These are phyloP conservation scores for Maniola hyperantus DNA, from an alignment of 2,888 invertebrate genomes.

Conservation along the genomic window DNA sequence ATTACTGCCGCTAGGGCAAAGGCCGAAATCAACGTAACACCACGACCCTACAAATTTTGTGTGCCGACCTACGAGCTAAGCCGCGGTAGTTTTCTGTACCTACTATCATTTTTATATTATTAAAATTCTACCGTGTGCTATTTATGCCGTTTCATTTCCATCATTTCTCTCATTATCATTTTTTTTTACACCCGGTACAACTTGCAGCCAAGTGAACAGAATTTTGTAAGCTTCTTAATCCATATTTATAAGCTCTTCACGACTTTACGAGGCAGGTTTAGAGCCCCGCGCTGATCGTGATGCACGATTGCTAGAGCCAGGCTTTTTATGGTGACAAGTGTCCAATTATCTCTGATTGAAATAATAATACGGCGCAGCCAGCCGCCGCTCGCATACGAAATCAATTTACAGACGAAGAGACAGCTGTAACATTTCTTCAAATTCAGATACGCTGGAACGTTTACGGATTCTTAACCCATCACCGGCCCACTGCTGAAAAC, in stretches of 20 bases:
- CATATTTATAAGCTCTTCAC: slow-evolving; percentile 17
- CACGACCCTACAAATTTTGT: no score
- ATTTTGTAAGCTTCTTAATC: background rate
- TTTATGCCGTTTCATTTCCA: no score
- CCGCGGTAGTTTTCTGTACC: no score
- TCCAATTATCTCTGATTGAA: slow-evolving; percentile 78
- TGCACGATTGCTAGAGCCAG: slow-evolving; percentile 22
- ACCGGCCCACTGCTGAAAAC: no score
- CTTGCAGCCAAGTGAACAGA: background rate
- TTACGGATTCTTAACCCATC: background rate
- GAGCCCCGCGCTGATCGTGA: slow-evolving; percentile 19
- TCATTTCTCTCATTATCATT: no score
- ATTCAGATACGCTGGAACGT: no score
- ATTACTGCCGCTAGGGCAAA: no score
- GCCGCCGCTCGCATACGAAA: slow-evolving; percentile 62
- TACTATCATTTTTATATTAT: no score
- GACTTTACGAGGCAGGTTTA: slow-evolving; percentile 8
- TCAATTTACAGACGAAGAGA: slow-evolving; percentile 20
- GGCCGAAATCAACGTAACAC: no score
- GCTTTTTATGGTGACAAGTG: slow-evolving; percentile 72
- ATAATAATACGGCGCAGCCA: slow-evolving; percentile 68
- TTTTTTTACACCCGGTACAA: no score
- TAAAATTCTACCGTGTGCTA: no score
- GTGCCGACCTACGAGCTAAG: no score
- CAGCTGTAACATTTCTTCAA: background rate